Conservation (phyloP, 2,113 vertebrate genomes). For the Oreocharis arfaki region DNA sequence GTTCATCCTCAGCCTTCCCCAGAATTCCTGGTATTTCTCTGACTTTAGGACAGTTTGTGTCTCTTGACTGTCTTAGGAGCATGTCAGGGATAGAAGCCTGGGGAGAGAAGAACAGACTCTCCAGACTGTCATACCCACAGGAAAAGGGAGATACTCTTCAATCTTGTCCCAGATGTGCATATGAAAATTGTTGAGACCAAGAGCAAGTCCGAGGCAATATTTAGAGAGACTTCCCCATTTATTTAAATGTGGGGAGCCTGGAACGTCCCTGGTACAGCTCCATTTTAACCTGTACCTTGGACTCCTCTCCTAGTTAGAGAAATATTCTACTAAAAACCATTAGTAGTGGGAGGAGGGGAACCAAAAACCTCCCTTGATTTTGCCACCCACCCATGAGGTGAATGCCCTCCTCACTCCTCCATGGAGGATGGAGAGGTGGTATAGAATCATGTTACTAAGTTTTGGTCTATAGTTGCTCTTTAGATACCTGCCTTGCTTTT, state of each 20-base stretch:
- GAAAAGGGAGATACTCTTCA: background rate
- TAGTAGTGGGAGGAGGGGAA: background rate
- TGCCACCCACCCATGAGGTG: background rate
- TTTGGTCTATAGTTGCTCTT: background rate
- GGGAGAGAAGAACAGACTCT: background rate
- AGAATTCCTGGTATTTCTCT: background rate
- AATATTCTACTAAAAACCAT: background rate
- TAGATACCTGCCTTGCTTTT: background rate
- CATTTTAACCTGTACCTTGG: background rate
- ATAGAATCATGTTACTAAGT: background rate
- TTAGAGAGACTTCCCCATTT: background rate
- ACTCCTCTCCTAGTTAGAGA: background rate
- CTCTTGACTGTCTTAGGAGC: background rate
- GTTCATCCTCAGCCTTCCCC: background rate
- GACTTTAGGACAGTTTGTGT: background rate
- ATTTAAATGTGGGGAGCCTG: background rate
- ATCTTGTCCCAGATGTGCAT: background rate
- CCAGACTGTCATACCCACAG: background rate
- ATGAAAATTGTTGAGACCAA: background rate
- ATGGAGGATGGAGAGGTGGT: background rate
- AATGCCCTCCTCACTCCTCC: rapidly evolving
- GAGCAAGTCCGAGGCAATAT: background rate
- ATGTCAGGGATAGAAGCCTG: background rate
- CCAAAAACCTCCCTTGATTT: background rate
- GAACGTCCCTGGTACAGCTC: rapidly evolving